Evolutionary conservation across 92 coral and sea anemone species (phyloP).

Genomic region (Zoanthus solanderi): DNA sequence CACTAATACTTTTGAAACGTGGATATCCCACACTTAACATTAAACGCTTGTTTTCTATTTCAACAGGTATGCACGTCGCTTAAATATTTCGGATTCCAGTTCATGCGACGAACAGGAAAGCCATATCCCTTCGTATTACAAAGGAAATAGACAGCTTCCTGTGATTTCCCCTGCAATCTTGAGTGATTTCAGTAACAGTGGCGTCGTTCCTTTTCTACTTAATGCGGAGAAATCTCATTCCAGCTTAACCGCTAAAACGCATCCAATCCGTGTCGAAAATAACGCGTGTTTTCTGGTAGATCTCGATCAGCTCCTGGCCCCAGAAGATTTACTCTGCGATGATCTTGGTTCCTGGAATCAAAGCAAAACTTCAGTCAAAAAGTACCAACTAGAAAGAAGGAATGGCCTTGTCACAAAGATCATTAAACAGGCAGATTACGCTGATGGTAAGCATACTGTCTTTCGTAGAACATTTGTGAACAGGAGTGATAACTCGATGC

Average conservation of each 20-base stretch:
- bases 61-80: conserved; percentile 44
- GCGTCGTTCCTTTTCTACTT: conserved; percentile 31
- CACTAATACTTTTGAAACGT: conserved; percentile 26
- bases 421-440: conserved; percentile 31
- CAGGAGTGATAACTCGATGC: conserved; percentile 51
- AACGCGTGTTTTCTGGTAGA: conserved; percentile 51
- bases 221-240: conserved; percentile 30
- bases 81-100: conserved; percentile 40
- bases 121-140: conserved; percentile 22
- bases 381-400: conserved; percentile 10
- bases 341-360: conserved; percentile 69
- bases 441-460: conserved; percentile 10
- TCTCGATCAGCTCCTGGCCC: conserved; percentile 56
- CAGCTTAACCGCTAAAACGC: conserved; percentile 15
- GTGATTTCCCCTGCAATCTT: background rate
- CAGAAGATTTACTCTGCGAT: conserved; percentile 67
- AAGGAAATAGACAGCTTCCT: conserved; percentile 35
- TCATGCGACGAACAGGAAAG: conserved; percentile 22
- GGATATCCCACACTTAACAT: conserved; percentile 26
- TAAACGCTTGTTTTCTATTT: conserved; percentile 32
- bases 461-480: conserved; percentile 46
- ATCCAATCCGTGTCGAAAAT: conserved; percentile 39
- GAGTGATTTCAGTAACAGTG: conserved; percentile 18
- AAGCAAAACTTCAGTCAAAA: conserved; percentile 48
- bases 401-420: conserved; percentile 30